Conservation (phyloP, 2,797 vertebrate species). For the Pseudochaenichthys georgianus region DNA sequence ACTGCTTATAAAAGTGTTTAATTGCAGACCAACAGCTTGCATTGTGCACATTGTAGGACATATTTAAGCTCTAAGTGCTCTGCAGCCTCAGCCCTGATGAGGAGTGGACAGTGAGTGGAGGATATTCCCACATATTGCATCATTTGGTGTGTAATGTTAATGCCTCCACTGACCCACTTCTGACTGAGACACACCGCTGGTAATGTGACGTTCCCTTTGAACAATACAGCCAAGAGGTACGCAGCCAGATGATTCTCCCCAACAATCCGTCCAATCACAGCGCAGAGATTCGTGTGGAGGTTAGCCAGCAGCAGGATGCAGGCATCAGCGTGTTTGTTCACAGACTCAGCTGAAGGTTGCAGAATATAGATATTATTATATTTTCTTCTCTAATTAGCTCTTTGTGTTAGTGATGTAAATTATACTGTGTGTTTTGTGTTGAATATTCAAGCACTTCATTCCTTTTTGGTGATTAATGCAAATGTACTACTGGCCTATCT, state of each 20-base stretch:
- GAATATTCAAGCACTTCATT: conserved; percentile 50
- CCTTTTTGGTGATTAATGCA: conserved; percentile 44
- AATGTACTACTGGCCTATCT: conserved; percentile 46
- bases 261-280: conserved; percentile 65
- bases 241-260: conserved; percentile 62
- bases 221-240: conserved; percentile 55
- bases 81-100: conserved; percentile 9
- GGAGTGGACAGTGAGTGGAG: conserved; percentile 20
- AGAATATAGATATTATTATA: conserved; percentile 49
- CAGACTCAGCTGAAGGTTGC: conserved; percentile 60
- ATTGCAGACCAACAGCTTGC: conserved; percentile 6
- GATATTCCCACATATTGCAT: conserved; percentile 64
- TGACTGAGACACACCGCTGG: conserved; percentile 60
- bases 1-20: conserved; percentile 11
- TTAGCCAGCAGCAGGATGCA: conserved; percentile 54
- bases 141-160: conserved; percentile 68
- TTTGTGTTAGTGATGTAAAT: conserved; percentile 54
- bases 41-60: not conserved
- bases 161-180: conserved; percentile 78
- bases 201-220: conserved; percentile 67
- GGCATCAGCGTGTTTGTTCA: conserved; percentile 66
- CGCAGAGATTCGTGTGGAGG: conserved; percentile 17
- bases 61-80: conserved; percentile 4
- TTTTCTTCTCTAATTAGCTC: conserved; percentile 66
- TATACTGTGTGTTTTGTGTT: conserved; percentile 39